Evolutionary conservation across 2,888 invertebrate species (phyloP).

Genomic region (Chromoteleia sp.): DNA sequence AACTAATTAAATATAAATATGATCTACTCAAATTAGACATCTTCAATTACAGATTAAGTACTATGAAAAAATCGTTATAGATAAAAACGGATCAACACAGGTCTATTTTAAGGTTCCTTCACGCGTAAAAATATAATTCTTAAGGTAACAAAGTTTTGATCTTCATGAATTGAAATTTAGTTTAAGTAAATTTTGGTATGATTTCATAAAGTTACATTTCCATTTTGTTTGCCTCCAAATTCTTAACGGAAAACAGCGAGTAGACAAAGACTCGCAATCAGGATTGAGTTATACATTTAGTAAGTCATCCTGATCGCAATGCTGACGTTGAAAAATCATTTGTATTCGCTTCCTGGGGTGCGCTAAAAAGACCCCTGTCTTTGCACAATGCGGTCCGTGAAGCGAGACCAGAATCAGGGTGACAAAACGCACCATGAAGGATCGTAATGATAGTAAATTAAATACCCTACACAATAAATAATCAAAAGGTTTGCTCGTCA

Average conservation of each 20-base stretch:
- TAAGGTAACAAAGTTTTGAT: no score
- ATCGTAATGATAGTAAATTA: slow-evolving; percentile 64
- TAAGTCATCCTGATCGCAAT: slow-evolving; percentile 61
- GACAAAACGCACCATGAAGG: slow-evolving; percentile 60
- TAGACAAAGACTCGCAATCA: slow-evolving; percentile 29
- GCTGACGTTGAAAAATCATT: slow-evolving; percentile 68
- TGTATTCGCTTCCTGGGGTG: slow-evolving; percentile 64
- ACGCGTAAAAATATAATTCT: no score
- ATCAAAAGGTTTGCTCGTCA: background rate
- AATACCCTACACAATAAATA: slow-evolving; percentile 44
- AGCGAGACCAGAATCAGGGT: slow-evolving; percentile 71
- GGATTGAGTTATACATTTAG: slow-evolving; percentile 60
- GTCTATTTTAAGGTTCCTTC: no score
- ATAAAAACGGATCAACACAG: no score
- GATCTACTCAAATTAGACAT: no score
- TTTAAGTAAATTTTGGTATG: no score
- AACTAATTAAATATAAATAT: no score
- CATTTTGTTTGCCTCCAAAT: slow-evolving; percentile 18
- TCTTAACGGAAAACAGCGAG: background rate
- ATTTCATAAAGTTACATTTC: background rate
- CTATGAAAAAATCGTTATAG: no score
- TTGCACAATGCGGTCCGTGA: slow-evolving; percentile 59
- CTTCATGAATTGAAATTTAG: no score
- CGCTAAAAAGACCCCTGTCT: slow-evolving; percentile 55
- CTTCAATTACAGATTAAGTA: no score